Evolutionary conservation across 37 sponge, comb jelly and placozoan genomes (phyloP).

Genomic region (Ianthella basta): DNA sequence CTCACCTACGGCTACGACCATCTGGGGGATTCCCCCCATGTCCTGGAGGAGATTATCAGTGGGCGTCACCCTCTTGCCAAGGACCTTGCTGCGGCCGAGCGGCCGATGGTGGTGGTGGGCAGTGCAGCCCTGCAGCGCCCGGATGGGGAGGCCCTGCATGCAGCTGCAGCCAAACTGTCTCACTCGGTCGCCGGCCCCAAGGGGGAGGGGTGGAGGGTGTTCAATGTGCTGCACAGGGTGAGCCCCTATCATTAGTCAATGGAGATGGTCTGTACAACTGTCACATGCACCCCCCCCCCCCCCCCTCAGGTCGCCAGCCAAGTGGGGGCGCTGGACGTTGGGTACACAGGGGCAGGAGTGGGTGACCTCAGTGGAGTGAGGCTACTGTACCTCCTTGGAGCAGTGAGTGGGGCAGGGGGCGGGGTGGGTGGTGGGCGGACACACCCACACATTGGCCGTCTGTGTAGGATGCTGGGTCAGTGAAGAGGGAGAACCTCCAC

Average conservation of each 20-base stretch:
- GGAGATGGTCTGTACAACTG: slow-evolving; percentile 12
- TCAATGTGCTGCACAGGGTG: slow-evolving; percentile 87
- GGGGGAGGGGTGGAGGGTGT: slow-evolving; percentile 65
- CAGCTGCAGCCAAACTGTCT: slow-evolving; percentile 45
- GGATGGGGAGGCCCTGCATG: slow-evolving; percentile 63
- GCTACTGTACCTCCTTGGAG: slow-evolving; percentile 89
- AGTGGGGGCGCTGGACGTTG: slow-evolving; percentile 94
- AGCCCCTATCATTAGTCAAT: background rate
- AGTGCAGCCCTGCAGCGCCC: slow-evolving; percentile 59
- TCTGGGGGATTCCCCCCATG: slow-evolving; percentile 72
- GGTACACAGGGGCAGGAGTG: slow-evolving; percentile 66
- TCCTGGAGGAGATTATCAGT: slow-evolving; percentile 68
- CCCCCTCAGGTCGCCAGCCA: slow-evolving; percentile 84
- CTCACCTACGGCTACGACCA: slow-evolving; percentile 86
- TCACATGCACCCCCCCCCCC: background rate
- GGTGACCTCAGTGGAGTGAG: slow-evolving; percentile 47
- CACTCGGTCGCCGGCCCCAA: slow-evolving; percentile 26
- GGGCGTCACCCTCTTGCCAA: slow-evolving; percentile 87
- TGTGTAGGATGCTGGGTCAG: slow-evolving; percentile 57
- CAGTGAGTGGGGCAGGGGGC: slow-evolving; percentile 50
- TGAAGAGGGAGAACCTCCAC: slow-evolving; percentile 64
- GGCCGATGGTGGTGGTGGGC: slow-evolving; percentile 82
- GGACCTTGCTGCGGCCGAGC: slow-evolving; percentile 62
- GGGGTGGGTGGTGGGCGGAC: background rate
- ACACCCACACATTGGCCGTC: no score